phyloP scores from a whole-genome alignment of 2,888 invertebrate species.

The Acanthococcus lagerstroemiae region DNA sequence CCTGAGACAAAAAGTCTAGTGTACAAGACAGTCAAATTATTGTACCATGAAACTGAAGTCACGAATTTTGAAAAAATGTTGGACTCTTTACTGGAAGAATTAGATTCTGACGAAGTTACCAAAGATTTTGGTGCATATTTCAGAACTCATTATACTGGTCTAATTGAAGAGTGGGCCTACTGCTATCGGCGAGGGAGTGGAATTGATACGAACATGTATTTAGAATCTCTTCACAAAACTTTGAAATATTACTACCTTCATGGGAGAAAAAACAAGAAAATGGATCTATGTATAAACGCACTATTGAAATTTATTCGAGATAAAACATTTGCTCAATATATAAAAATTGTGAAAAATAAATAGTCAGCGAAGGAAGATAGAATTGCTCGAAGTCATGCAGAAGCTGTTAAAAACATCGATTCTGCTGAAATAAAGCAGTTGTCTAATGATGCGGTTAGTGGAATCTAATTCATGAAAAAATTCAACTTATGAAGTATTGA shows the following conservation, averaged over 20 bases:
- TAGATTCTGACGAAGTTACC: constrained; percentile 22
- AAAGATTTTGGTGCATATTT: constrained; percentile 32
- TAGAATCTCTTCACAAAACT: constrained; percentile 33
- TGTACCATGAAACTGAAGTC: background rate
- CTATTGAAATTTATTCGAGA: constrained; percentile 14
- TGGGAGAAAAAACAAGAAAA: constrained; percentile 11
- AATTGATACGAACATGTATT: constrained; percentile 34
- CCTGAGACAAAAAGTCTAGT: background rate
- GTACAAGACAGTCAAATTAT: background rate
- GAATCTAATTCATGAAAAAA: no score
- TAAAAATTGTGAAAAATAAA: background rate
- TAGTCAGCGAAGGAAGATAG: background rate
- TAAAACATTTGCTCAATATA: background rate
- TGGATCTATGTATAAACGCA: constrained; percentile 18
- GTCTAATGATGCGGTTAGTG: no score
- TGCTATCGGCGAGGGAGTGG: constrained; percentile 33
- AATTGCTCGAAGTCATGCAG: background rate
- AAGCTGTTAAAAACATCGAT: no score
- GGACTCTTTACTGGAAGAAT: background rate
- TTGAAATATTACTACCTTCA: constrained; percentile 27
- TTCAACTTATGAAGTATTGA: no score
- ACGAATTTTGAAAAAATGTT: background rate
- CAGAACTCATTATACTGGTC: constrained; percentile 23
- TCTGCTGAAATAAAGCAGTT: no score
- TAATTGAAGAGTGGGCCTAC: constrained; percentile 33